Evolutionary conservation across 2,888 invertebrate genomes (phyloP).

Genomic region (Limnephilus marmoratus): DNA sequence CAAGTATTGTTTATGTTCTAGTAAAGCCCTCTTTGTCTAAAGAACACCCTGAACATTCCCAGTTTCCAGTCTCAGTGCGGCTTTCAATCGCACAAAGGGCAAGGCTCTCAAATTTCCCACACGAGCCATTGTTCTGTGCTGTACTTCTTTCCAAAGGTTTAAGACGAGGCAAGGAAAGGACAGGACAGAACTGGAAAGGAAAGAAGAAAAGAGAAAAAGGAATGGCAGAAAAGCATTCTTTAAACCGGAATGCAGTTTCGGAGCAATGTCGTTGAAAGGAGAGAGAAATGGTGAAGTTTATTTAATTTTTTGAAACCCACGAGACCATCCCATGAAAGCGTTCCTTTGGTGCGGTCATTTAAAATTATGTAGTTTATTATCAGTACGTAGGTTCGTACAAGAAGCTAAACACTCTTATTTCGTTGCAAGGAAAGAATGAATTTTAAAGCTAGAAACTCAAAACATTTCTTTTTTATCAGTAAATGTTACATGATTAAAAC

Average conservation of each 20-base stretch:
- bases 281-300: background rate
- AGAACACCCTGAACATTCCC: background rate
- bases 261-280: background rate
- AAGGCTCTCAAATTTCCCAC: slow-evolving; percentile 2
- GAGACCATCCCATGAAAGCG: background rate
- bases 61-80: background rate
- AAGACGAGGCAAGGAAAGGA: background rate
- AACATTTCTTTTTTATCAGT: too few relatives aligned
- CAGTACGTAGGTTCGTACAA: background rate
- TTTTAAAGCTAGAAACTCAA: background rate
- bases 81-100: slow-evolving; percentile 38
- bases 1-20: background rate
- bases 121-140: slow-evolving; percentile 19
- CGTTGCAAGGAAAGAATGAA: background rate
- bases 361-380: background rate
- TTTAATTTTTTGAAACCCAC: background rate
- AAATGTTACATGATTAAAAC: too few relatives aligned
- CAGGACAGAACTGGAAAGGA: background rate
- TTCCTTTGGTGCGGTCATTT: background rate
- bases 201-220: background rate
- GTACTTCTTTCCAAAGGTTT: background rate
- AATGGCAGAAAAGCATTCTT: background rate
- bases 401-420: background rate
- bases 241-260: background rate
- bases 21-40: background rate